These are phyloP conservation scores for Suncus etruscus DNA, from an alignment of 2,113 vertebrate species.

Conservation along the genomic window DNA sequence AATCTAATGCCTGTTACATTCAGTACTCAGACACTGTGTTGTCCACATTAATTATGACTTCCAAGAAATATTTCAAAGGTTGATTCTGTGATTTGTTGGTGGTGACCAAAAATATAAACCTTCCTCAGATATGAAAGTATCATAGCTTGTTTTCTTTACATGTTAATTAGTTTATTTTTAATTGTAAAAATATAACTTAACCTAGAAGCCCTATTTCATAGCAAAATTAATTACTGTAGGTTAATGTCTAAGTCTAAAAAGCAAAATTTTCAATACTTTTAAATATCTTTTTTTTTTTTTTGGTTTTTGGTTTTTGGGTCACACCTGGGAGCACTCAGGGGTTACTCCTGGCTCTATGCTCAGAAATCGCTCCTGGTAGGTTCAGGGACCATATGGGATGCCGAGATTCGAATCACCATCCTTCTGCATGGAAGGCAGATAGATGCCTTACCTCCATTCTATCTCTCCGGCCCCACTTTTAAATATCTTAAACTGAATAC, in stretches of 20 bases:
- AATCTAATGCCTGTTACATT: neutral
- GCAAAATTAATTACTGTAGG: neutral
- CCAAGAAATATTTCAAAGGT: neutral
- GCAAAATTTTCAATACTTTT: neutral
- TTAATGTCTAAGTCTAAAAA: conserved; percentile 3
- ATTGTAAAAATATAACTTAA: conserved; percentile 41
- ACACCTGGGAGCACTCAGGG: no score
- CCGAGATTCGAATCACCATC: no score
- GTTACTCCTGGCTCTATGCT: no score
- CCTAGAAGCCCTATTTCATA: neutral
- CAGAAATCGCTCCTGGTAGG: no score
- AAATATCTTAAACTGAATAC: neutral
- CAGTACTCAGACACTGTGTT: neutral
- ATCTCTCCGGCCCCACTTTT: no score
- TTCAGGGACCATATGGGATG: no score
- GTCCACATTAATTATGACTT: neutral
- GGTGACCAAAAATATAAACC: neutral
- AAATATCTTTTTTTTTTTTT: neutral
- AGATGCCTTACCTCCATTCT: no score
- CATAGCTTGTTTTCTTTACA: no score
- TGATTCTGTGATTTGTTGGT: neutral
- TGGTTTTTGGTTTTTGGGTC: no score
- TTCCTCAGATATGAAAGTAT: no score
- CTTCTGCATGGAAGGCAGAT: no score
- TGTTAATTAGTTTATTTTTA: neutral